These are phyloP conservation scores for Luscinia luscinia DNA, from an alignment of 2,797 vertebrate genomes.

Conservation along the genomic window DNA sequence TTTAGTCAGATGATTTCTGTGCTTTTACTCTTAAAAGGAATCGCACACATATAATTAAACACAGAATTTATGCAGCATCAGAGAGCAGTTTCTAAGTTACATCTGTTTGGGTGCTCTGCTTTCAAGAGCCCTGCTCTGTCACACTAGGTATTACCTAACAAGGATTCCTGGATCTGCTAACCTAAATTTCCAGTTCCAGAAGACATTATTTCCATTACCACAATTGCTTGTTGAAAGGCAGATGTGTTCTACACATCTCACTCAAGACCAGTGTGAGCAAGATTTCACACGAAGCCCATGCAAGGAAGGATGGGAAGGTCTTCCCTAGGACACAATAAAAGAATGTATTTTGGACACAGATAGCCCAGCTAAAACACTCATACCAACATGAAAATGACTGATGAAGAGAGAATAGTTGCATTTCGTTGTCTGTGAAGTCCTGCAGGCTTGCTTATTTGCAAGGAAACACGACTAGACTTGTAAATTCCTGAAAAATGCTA, in stretches of 20 bases:
- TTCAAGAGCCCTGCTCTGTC: neutral
- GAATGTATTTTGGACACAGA: accelerated
- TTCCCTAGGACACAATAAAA: neutral
- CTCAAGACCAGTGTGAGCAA: accelerated
- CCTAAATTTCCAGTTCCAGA: neutral
- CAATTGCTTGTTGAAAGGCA: neutral
- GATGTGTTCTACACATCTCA: neutral
- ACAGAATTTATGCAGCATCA: neutral
- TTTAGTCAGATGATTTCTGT: neutral
- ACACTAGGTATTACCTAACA: neutral
- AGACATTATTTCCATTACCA: neutral
- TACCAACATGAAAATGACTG: neutral
- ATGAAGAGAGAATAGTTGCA: neutral
- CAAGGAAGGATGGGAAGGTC: neutral
- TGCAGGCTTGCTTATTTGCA: neutral
- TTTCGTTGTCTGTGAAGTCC: neutral
- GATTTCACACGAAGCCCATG: accelerated
- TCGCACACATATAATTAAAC: neutral
- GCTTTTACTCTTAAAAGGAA: neutral
- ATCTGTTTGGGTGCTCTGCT: neutral
- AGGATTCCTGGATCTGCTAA: neutral
- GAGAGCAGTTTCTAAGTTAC: neutral
- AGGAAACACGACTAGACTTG: neutral
- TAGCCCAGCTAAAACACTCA: neutral
- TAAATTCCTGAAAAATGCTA: neutral